phyloP scores from a whole-genome alignment of 1,140 invertebrate species.

The Diabrotica virgifera region DNA sequence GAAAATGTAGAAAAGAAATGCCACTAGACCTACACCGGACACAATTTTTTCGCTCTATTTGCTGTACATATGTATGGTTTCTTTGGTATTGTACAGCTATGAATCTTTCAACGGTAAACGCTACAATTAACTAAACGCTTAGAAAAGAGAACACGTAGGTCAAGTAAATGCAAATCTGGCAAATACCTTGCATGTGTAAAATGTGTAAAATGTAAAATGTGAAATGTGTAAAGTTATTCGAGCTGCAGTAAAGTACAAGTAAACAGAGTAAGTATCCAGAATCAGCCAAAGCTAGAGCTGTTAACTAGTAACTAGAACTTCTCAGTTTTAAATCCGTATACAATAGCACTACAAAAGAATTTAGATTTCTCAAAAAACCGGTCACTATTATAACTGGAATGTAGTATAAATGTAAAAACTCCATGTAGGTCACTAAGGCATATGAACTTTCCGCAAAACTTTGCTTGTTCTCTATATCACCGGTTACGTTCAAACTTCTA shows the following conservation, averaged over 20 bases:
- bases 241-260: constrained; percentile 65
- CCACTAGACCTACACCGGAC: constrained; percentile 25
- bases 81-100: constrained; percentile 75
- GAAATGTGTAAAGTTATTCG: constrained; percentile 56
- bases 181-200: constrained; percentile 62
- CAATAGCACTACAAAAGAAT: constrained; percentile 73
- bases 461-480: no score
- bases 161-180: constrained; percentile 71
- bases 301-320: constrained; percentile 76
- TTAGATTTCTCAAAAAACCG: constrained; percentile 60
- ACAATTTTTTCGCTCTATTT: constrained; percentile 62
- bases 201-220: no score
- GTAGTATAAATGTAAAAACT: constrained; percentile 45
- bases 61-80: constrained; percentile 78
- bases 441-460: no score
- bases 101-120: constrained; percentile 83
- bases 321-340: constrained; percentile 66
- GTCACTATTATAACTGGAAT: constrained; percentile 63
- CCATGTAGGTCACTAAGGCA: no score
- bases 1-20: constrained; percentile 36
- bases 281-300: constrained; percentile 72
- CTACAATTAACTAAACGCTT: constrained; percentile 80
- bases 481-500: background rate
- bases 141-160: constrained; percentile 68
- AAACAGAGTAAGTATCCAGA: constrained; percentile 67